phyloP scores from a whole-genome alignment of 2,888 invertebrate genomes.

The Leucoptera coffeella region DNA sequence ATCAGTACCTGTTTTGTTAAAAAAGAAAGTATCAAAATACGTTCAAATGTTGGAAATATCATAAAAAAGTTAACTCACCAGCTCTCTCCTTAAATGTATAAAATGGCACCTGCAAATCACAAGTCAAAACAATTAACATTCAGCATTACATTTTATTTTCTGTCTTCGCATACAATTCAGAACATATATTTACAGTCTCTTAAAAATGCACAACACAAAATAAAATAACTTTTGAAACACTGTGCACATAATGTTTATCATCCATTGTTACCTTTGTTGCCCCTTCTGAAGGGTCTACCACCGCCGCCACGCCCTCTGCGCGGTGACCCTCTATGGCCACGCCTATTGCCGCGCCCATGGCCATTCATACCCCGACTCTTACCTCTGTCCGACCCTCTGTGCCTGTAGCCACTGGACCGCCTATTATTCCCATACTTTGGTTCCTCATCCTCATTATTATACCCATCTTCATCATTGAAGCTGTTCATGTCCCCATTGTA shows the following conservation, averaged over 20 bases:
- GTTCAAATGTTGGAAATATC: slow-evolving; percentile 13
- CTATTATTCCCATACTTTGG: no score
- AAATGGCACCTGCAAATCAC: no score
- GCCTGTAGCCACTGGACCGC: slow-evolving; percentile 23
- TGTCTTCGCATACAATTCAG: no score
- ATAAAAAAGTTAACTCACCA: slow-evolving; percentile 37
- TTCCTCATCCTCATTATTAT: slow-evolving; percentile 21
- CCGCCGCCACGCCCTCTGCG: slow-evolving; percentile 20
- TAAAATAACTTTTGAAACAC: no score
- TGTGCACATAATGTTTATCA: no score
- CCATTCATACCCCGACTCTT: slow-evolving; percentile 33
- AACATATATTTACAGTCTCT: no score
- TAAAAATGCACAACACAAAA: no score
- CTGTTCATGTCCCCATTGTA: slow-evolving; percentile 10
- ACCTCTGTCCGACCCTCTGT: slow-evolving; percentile 20
- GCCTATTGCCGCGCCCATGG: slow-evolving; percentile 16
- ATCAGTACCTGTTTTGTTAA: slow-evolving; percentile 1
- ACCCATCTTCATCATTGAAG: slow-evolving; percentile 17
- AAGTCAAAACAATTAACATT: no score
- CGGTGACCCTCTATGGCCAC: slow-evolving; percentile 15
- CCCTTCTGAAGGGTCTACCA: slow-evolving; percentile 31
- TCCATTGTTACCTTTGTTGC: no score
- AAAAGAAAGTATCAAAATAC: slow-evolving; percentile 5
- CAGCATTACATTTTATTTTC: no score
- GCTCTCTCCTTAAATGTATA: no score